A percentile compares a stretch with the other conserved stretches of the same genome.
Conservation (phyloP, 2,113 vertebrate genomes). For the Crotalus horridus region DNA sequence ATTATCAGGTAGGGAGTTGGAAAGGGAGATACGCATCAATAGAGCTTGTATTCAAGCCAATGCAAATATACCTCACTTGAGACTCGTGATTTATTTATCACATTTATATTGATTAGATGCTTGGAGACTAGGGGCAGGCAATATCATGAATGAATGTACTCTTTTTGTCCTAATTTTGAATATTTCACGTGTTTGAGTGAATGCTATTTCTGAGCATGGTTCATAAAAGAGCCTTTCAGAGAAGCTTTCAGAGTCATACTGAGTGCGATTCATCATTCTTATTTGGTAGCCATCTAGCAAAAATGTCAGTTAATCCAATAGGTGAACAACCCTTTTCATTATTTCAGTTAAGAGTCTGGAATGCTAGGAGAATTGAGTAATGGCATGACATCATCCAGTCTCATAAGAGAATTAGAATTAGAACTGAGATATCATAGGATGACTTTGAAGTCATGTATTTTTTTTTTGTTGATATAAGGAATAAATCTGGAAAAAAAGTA, state of each 20-base stretch:
- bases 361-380: not conserved
- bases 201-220: not conserved
- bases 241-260: not conserved
- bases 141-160: not conserved
- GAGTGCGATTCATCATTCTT: not conserved
- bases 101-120: not conserved
- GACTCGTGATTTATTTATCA: not conserved
- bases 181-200: not conserved
- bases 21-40: not conserved
- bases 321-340: not conserved
- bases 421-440: not conserved
- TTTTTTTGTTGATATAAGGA: not conserved
- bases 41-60: not conserved
- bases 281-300: not conserved
- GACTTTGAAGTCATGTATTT: not conserved
- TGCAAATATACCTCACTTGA: not conserved
- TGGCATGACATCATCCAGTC: not conserved
- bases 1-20: not conserved
- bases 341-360: not conserved
- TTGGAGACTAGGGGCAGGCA: not conserved
- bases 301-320: not conserved
- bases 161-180: not conserved
- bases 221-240: not conserved
- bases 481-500: not conserved
- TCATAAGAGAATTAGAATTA: not conserved